Evolutionary conservation across 2,797 vertebrate genomes (phyloP).

Genomic region (Microctenopoma stevenorrisi): DNA sequence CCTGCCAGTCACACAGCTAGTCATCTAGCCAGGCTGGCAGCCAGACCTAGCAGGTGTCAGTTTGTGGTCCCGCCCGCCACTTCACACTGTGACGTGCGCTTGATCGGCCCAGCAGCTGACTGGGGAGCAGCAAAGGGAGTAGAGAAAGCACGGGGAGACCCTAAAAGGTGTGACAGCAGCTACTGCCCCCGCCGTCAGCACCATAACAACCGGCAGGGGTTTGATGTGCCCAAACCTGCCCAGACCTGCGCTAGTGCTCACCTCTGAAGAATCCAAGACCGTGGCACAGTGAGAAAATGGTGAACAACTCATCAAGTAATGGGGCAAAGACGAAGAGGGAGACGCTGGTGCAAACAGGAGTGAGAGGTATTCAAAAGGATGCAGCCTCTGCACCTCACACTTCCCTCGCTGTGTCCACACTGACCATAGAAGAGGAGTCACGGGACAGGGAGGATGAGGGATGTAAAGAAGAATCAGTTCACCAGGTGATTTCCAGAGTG

Average conservation of each 20-base stretch:
- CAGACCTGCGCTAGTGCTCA: neutral
- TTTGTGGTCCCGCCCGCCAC: slow-evolving; percentile 7
- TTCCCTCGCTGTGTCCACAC: slow-evolving; percentile 9
- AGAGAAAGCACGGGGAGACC: neutral
- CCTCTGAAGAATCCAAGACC: slow-evolving; percentile 23
- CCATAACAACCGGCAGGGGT: slow-evolving; percentile 14
- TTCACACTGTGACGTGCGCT: neutral
- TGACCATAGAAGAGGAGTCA: neutral
- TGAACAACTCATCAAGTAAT: slow-evolving; percentile 16
- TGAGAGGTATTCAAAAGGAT: neutral
- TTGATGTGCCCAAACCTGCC: neutral
- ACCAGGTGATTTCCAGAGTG: slow-evolving; percentile 61
- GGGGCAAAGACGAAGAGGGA: neutral
- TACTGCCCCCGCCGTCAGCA: neutral
- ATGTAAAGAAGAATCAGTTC: slow-evolving; percentile 48
- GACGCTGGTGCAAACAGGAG: neutral
- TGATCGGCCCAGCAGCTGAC: slow-evolving; percentile 8
- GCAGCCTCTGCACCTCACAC: neutral
- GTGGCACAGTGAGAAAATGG: slow-evolving; percentile 34
- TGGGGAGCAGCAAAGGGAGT: neutral
- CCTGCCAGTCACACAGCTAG: slow-evolving; percentile 26
- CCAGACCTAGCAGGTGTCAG: neutral
- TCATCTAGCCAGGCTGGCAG: neutral
- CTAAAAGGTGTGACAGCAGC: slow-evolving; percentile 29
- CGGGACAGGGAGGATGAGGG: neutral